Conservation (phyloP, 2,888 invertebrate species). For the Cheilosia urbana region DNA sequence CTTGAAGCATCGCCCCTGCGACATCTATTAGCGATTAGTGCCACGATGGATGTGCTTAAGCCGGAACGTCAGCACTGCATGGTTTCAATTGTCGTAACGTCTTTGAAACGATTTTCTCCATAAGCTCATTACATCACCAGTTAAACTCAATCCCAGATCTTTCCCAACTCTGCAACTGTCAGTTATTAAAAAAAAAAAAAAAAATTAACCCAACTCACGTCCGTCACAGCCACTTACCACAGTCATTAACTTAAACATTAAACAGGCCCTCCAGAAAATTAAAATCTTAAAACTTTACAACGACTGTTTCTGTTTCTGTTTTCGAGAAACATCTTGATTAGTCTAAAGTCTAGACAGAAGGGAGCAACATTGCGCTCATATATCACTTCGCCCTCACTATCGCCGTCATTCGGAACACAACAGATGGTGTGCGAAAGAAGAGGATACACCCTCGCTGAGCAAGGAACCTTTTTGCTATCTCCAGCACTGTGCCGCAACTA, state of each 20-base stretch:
- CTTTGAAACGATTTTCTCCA: background rate
- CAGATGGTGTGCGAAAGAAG: background rate
- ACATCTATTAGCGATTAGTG: no score
- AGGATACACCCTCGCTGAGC: conserved; percentile 20
- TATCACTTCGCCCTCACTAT: conserved; percentile 25
- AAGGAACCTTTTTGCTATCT: conserved; percentile 1
- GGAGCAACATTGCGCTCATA: conserved; percentile 22
- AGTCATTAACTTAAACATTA: background rate
- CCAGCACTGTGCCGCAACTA: conserved; percentile 9
- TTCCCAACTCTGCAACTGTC: background rate
- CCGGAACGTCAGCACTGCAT: no score
- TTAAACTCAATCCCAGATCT: background rate
- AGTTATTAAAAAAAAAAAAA: background rate
- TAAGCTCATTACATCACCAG: background rate
- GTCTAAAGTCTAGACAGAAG: conserved; percentile 51
- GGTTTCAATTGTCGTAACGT: no score
- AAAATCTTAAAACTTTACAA: conserved; percentile 17
- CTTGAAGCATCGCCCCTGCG: no score
- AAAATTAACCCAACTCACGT: background rate
- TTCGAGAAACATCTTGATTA: conserved; percentile 14
- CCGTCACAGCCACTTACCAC: background rate
- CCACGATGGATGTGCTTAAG: no score
- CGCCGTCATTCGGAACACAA: background rate
- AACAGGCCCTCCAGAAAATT: background rate
- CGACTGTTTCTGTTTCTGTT: conserved; percentile 7